Conservation (phyloP, 2,888 invertebrate genomes). For the Sinohyriopsis cumingii region DNA sequence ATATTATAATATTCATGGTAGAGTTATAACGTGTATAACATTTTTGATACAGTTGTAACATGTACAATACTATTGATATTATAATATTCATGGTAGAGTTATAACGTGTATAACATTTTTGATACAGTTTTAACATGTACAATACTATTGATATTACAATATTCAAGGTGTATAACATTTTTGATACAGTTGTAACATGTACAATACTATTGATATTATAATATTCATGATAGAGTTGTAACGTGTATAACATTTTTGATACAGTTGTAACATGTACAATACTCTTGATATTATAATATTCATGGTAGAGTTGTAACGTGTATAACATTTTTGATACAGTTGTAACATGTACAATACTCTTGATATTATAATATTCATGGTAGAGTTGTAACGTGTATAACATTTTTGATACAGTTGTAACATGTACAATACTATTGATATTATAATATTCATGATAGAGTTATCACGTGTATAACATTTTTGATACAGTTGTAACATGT, state of each 20-base stretch:
- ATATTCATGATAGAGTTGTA: too few species aligned
- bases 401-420: slow-evolving; percentile 3
- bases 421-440: background rate
- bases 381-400: slow-evolving; percentile 1
- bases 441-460: too few species aligned
- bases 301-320: slow-evolving; percentile 1
- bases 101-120: background rate
- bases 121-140: background rate
- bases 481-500: background rate
- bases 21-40: too few species aligned
- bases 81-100: too few species aligned
- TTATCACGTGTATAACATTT: too few species aligned
- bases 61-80: too few species aligned
- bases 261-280: too few species aligned
- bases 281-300: too few species aligned
- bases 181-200: slow-evolving; percentile 1
- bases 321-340: background rate
- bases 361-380: background rate
- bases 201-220: too few species aligned
- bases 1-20: too few species aligned
- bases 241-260: too few species aligned
- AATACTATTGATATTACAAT: background rate
- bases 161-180: background rate
- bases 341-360: background rate
- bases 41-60: too few species aligned